Evolutionary conservation across 2,888 invertebrate species (phyloP).

Genomic region (Torymus auratus): DNA sequence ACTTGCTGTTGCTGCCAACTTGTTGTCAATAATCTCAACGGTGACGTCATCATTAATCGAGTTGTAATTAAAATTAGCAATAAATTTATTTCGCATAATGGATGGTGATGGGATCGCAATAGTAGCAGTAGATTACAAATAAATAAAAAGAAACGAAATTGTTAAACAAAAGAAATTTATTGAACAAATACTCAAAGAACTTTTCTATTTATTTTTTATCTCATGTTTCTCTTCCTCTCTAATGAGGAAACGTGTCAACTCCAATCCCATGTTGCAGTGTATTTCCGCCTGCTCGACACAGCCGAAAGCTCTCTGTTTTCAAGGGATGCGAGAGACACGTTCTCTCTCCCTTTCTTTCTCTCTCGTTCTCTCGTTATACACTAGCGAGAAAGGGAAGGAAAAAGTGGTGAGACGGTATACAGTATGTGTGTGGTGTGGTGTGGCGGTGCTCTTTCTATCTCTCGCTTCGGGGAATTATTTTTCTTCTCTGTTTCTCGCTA

Average conservation of each 20-base stretch:
- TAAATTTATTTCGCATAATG: no score
- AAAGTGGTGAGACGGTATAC: slow-evolving; percentile 2
- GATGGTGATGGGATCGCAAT: background rate
- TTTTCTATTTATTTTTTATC: slow-evolving; percentile 34
- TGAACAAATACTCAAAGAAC: slow-evolving; percentile 50
- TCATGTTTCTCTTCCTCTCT: slow-evolving; percentile 10
- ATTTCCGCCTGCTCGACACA: background rate
- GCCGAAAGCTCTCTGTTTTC: slow-evolving; percentile 48
- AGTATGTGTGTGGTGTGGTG: background rate
- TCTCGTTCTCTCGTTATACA: slow-evolving; percentile 26
- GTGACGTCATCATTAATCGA: no score
- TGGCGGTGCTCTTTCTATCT: background rate
- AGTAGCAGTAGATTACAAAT: slow-evolving; percentile 23
- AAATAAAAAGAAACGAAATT: slow-evolving; percentile 43
- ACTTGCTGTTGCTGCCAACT: no score
- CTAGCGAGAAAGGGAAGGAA: slow-evolving; percentile 44
- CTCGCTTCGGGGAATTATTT: slow-evolving; percentile 44
- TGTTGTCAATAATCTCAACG: no score
- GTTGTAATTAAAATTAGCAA: no score
- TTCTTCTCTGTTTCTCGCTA: slow-evolving; percentile 30
- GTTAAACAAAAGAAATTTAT: slow-evolving; percentile 59
- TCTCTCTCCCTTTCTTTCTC: background rate
- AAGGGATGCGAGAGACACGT: slow-evolving; percentile 8
- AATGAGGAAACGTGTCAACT: slow-evolving; percentile 38
- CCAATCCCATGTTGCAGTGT: slow-evolving; percentile 30